Conservation (phyloP, 1,140 invertebrate genomes). For the Ladona fulva region DNA sequence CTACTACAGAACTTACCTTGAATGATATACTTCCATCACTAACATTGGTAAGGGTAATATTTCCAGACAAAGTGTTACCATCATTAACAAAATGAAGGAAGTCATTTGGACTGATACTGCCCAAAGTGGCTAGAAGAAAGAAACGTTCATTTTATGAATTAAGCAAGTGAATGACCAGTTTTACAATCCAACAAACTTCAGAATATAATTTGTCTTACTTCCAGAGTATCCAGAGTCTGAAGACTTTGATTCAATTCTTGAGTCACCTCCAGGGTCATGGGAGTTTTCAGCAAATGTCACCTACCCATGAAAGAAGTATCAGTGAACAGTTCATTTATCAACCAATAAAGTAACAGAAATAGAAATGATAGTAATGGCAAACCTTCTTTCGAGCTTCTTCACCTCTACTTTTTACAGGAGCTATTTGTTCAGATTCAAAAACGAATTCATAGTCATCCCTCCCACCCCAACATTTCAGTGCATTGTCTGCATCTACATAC, state of each 20-base stretch:
- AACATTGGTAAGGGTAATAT: constrained; percentile 57
- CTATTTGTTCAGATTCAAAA: constrained; percentile 52
- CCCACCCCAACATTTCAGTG: constrained; percentile 75
- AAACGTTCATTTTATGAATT: neutral
- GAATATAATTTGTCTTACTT: constrained; percentile 11
- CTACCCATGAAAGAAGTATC: neutral
- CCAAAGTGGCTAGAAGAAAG: constrained; percentile 21
- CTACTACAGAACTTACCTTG: constrained; percentile 45
- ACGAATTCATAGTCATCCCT: constrained; percentile 62
- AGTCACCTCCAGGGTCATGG: neutral
- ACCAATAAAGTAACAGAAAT: constrained; percentile 14
- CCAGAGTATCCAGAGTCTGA: constrained; percentile 7
- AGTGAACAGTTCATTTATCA: neutral
- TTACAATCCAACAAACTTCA: neutral
- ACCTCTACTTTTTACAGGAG: constrained; percentile 30
- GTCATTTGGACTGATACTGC: constrained; percentile 46
- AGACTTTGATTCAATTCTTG: neutral
- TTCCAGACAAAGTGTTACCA: constrained; percentile 51
- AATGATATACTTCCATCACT: constrained; percentile 57
- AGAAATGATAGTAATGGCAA: constrained; percentile 26
- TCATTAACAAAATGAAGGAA: constrained; percentile 53
- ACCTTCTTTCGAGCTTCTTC: constrained; percentile 44
- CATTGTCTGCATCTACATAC: constrained; percentile 64
- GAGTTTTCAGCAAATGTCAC: neutral
- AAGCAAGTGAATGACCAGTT: neutral